Evolutionary conservation across 2,797 vertebrate genomes (phyloP).

Genomic region (Acanthopagrus latus): DNA sequence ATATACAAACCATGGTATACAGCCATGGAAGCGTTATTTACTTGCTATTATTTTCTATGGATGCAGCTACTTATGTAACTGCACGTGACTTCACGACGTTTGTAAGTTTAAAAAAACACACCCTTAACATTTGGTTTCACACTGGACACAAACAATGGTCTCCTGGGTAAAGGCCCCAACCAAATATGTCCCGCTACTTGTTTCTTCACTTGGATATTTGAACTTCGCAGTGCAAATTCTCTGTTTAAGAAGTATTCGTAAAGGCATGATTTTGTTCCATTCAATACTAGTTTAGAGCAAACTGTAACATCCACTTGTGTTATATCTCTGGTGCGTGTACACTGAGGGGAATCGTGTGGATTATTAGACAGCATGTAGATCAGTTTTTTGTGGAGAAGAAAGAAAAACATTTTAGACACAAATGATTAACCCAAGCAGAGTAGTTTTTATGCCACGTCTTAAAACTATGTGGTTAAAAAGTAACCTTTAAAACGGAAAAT

Average conservation of each 20-base stretch:
- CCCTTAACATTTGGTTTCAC: too few species aligned
- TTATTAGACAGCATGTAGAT: not conserved
- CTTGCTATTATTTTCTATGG: too few species aligned
- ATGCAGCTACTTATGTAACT: too few species aligned
- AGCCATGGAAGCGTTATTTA: too few species aligned
- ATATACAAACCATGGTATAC: too few species aligned
- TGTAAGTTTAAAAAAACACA: too few species aligned
- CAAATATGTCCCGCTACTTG: not conserved
- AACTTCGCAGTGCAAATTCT: not conserved
- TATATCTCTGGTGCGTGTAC: not conserved
- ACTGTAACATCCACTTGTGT: not conserved
- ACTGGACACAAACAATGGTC: too few species aligned
- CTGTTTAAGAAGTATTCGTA: not conserved
- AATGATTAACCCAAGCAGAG: not conserved
- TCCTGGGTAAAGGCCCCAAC: too few species aligned
- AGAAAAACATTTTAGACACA: not conserved
- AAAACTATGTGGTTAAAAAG: too few species aligned
- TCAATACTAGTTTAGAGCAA: not conserved
- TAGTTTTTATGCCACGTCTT: too few species aligned
- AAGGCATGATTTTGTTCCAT: not conserved
- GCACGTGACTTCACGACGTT: too few species aligned
- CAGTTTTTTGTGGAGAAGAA: not conserved
- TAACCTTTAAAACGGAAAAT: too few species aligned
- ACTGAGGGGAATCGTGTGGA: not conserved
- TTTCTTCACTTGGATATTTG: slow-evolving; percentile 5